Conservation (phyloP, 2,888 invertebrate species). For the Aphidius colemani region DNA sequence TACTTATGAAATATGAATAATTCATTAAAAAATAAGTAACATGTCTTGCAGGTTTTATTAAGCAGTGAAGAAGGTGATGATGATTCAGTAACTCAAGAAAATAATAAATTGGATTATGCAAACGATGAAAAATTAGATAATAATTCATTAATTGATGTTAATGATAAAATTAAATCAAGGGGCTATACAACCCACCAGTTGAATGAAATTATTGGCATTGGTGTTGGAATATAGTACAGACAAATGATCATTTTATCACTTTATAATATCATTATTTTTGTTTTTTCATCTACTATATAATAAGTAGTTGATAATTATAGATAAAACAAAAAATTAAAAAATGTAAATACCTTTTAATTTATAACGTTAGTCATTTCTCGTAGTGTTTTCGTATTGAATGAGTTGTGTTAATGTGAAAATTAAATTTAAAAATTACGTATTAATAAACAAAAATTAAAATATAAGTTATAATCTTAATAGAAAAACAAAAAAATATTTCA, state of each 20-base stretch:
- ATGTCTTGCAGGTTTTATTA: constrained; percentile 44
- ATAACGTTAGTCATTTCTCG: too few relatives aligned
- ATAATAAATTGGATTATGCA: constrained; percentile 24
- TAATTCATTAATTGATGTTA: constrained; percentile 30
- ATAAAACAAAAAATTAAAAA: not conserved
- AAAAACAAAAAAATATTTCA: not conserved
- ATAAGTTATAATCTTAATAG: not conserved
- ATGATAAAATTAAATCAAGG: constrained; percentile 34
- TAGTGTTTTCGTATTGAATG: too few relatives aligned
- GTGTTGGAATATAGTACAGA: constrained; percentile 28
- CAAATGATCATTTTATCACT: not conserved
- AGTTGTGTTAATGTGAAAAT: too few relatives aligned
- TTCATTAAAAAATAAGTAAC: constrained; percentile 16
- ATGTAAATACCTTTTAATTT: not conserved
- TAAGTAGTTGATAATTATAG: too few relatives aligned
- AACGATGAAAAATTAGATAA: constrained; percentile 13
- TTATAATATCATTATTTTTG: not conserved
- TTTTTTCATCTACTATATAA: not conserved
- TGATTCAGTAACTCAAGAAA: constrained; percentile 31
- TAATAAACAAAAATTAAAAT: not conserved
- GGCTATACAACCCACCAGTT: constrained; percentile 48
- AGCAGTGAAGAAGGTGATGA: constrained; percentile 51
- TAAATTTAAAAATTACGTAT: too few relatives aligned
- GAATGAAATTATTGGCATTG: constrained; percentile 44
- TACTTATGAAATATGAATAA: not conserved